Base-by-base conservation (phyloP, 2,113 vertebrate genomes). In the Coturnix japonica region DNA sequence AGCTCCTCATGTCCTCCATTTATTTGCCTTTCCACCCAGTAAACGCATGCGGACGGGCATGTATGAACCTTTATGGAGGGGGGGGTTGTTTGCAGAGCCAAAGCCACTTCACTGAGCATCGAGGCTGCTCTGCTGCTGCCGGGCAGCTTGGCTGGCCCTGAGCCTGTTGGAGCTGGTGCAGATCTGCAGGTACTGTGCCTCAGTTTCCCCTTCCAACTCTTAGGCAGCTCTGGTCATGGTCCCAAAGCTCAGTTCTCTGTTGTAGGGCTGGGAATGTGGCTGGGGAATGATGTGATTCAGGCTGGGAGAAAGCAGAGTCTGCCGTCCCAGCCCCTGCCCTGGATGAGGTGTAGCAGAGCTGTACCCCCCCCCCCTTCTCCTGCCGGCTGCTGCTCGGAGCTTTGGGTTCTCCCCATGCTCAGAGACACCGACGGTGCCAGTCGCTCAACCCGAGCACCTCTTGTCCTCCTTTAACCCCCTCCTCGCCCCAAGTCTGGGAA, bases 11-110 rank as follows among this genome's bases (percentile, higher is more conserved):
- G 4, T 13, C 54, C 47, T 15, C 31, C 28, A 3, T 66, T 66
- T 66, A 21, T 57, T 25, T 56, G 39, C 57, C 57, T 81, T 54
- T 33, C 59, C 22, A 20, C 22, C 39, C 5, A 8, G 8, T 3
- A 18, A 69, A 51, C 0, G 0, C 1, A 7, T 0, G 9, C 64
- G 30, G 37, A 4, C 0, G 1, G 66, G 44, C 65, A 9, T 51
- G 30, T 2, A 0, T 28, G 43, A 44, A 47, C 70, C 53, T 28
- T 82, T 15, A 3, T 37, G 15, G 35, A 7, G 23, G n/a, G n/a
- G 21, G n/a, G n/a, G 21, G n/a, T 39, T 44, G 47, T 73, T 74
- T 44, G 54, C 3, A 4, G 22, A 69, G 47, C 61, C 74, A n/a
- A 43, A 83, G 39, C 26, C 60, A 26, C 56, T 59, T 19, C 3